phyloP scores from a whole-genome alignment of 1,140 invertebrate species.

The Drosophila albomicans region DNA sequence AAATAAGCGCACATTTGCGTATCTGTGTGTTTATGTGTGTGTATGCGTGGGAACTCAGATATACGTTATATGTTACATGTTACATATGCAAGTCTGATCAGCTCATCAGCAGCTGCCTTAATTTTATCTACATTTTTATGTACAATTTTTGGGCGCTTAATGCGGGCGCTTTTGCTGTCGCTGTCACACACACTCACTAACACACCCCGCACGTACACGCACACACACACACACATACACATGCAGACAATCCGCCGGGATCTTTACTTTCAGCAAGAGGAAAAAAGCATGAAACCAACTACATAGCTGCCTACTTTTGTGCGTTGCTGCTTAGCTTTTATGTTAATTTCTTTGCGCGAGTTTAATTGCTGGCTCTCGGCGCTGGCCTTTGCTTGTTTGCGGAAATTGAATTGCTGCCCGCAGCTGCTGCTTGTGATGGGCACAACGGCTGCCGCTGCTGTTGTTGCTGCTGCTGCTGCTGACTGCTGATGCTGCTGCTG shows the following conservation, averaged over 20 bases:
- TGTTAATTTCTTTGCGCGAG: slow-evolving; percentile 76
- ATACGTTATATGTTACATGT: neutral
- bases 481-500: slow-evolving; percentile 42
- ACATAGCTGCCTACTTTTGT: slow-evolving; percentile 74
- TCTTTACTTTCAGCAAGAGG: slow-evolving; percentile 38
- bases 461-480: slow-evolving; percentile 42
- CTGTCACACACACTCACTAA: slow-evolving; percentile 19
- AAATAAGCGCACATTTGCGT: slow-evolving; percentile 10
- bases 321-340: slow-evolving; percentile 64
- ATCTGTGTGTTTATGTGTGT: slow-evolving; percentile 19
- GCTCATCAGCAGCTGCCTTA: slow-evolving; percentile 72
- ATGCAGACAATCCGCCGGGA: slow-evolving; percentile 30
- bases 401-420: slow-evolving; percentile 73
- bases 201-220: neutral
- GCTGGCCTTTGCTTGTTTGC: slow-evolving; percentile 71
- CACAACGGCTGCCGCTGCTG: neutral
- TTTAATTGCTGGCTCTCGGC: slow-evolving; percentile 68
- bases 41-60: slow-evolving; percentile 13
- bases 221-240: slow-evolving; percentile 2
- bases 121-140: slow-evolving; percentile 55
- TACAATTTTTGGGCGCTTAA: slow-evolving; percentile 48
- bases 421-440: slow-evolving; percentile 3
- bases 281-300: slow-evolving; percentile 39
- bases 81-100: slow-evolving; percentile 47
- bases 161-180: slow-evolving; percentile 66